Evolutionary conservation across 2,113 vertebrate species (phyloP).

Genomic region (Ochotona princeps): DNA sequence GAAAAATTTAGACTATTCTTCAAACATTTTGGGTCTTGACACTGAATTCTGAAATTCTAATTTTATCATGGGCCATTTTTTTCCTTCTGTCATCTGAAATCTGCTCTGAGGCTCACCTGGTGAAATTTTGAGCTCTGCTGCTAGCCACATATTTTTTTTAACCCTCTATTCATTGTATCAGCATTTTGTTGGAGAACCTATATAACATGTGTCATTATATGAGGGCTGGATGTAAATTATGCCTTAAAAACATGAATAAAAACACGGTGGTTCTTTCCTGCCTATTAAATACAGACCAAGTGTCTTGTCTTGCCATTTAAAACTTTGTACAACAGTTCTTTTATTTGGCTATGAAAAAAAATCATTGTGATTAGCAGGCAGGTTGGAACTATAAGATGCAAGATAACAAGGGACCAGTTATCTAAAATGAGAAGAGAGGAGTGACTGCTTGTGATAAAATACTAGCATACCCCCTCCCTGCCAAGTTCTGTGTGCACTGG

Average conservation of each 20-base stretch:
- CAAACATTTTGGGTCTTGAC: not conserved
- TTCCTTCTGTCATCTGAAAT: not conserved
- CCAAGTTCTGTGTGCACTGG: not conserved
- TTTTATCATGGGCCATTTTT: not conserved
- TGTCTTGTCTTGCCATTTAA: not conserved
- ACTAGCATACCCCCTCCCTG: not conserved
- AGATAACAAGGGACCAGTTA: not conserved
- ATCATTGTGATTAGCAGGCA: not conserved
- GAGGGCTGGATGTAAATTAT: not conserved
- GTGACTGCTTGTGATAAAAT: not conserved
- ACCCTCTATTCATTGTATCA: not conserved
- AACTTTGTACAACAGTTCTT: not conserved
- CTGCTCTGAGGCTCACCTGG: not conserved
- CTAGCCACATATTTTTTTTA: not conserved
- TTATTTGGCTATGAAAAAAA: not conserved
- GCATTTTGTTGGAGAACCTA: not conserved
- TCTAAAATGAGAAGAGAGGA: not conserved
- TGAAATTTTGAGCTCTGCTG: slow-evolving; percentile 2
- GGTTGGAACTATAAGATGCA: not conserved
- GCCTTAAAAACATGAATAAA: not conserved
- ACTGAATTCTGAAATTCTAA: not conserved
- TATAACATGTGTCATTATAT: not conserved
- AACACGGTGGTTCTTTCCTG: not conserved
- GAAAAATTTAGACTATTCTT: not conserved
- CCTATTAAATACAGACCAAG: not conserved